Evolutionary conservation across 1,140 invertebrate species (phyloP), one percentile per base, ranked within the genome.

Genomic region (Ceratosolen solmsi): DNA sequence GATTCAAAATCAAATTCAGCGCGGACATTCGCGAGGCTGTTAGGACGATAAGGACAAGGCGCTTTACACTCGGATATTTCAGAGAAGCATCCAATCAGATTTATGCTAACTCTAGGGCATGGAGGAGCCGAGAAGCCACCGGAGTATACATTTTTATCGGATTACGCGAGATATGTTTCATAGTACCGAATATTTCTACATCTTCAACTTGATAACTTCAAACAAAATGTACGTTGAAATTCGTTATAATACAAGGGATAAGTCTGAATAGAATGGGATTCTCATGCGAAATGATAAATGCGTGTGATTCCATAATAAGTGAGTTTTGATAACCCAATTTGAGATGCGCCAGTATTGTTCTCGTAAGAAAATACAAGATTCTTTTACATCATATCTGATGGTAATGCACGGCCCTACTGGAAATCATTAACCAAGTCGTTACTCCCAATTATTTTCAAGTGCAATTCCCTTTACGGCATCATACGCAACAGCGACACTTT

Each of bases 1-100:
- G 68, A 58, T 79, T 73, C 68, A 72, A 72, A 79, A 79, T 71
- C 68, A 79, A 79, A 72, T 79, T 79, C 70, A 79, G 58, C 65
- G 65, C 46, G 77, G 65, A 79, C 77, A 79, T 70, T 79, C 65
- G 56, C 58, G 56, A 54, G 65, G 76, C 33, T 60, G 49, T 71
- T 68, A 71, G 22, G 22, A 51, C 36, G 73, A 75, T 75, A 75
- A 75, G 73, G 33, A 75, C 54, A 60, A 60, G 73, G 51, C 54
- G 33, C 33, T 60, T 60, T 75, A 15, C 54, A 60, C 54, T 58
- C 54, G 73, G 56, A 75, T 60, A 60, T 75, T 58, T 75, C 71
- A 73, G 46, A 73, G 71, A 75, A 56, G 13, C 13, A 58, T 33
- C 56, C 56, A 80, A 80, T 80, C 79, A 80, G 79, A 80, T 80